A percentile compares a stretch with the other conserved stretches of the same genome.
Conservation (phyloP, 2,113 vertebrate genomes). For the Leptocoma aspasia region DNA sequence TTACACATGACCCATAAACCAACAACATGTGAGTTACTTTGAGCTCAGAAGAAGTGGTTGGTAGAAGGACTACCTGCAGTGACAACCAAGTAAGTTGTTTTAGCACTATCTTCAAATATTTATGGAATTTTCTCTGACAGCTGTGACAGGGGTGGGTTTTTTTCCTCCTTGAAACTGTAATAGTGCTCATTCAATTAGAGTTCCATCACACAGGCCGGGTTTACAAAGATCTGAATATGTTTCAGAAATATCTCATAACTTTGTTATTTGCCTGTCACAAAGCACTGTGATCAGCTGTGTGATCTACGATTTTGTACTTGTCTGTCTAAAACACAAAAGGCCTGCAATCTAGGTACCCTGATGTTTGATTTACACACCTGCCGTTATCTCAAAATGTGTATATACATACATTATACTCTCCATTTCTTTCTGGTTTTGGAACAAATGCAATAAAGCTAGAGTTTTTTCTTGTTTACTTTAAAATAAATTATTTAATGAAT, state of each 20-base stretch:
- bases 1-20: background rate
- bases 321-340: background rate
- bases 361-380: background rate
- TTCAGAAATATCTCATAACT: background rate
- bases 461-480: background rate
- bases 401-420: background rate
- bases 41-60: background rate
- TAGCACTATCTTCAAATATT: background rate
- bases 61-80: background rate
- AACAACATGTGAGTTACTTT: background rate
- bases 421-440: background rate
- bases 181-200: background rate
- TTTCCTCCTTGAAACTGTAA: background rate
- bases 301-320: background rate
- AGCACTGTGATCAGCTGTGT: background rate
- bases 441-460: background rate
- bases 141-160: background rate
- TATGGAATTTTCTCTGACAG: background rate
- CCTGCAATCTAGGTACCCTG: background rate
- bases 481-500: background rate
- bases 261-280: background rate
- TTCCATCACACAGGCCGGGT: background rate
- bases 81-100: background rate
- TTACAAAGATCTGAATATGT: background rate
- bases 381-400: background rate